phyloP scores from a whole-genome alignment of 2,113 vertebrate genomes.

The Sigmodon hispidus region DNA sequence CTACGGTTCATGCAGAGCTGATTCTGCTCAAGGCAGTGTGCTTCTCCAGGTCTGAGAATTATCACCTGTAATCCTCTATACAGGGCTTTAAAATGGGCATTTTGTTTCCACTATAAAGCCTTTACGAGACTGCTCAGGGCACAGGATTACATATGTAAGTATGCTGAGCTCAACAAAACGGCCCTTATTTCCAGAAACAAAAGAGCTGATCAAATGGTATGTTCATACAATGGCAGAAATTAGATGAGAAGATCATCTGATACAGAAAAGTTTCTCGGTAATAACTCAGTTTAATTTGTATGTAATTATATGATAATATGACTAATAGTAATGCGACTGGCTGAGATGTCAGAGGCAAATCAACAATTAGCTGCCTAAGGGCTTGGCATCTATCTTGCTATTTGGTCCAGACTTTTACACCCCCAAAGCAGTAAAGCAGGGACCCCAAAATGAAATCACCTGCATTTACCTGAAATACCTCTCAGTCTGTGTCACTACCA shows the following conservation, averaged over 20 bases:
- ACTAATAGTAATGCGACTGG: neutral
- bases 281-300: neutral
- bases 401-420: neutral
- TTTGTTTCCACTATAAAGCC: neutral
- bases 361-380: neutral
- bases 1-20: neutral
- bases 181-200: conserved; percentile 38
- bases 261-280: neutral
- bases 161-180: conserved; percentile 1
- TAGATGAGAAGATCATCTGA: neutral
- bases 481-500: neutral
- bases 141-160: neutral
- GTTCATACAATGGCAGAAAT: neutral
- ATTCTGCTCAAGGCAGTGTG: neutral
- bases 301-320: neutral
- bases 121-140: neutral
- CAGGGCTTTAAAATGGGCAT: neutral
- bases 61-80: neutral
- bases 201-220: neutral
- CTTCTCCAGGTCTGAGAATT: neutral
- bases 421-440: neutral
- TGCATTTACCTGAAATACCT: neutral
- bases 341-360: neutral
- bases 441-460: neutral
- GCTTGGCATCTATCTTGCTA: too few species aligned